These are phyloP conservation scores for Remorina albescens DNA, from an alignment of 2,797 vertebrate species.

Conservation along the genomic window DNA sequence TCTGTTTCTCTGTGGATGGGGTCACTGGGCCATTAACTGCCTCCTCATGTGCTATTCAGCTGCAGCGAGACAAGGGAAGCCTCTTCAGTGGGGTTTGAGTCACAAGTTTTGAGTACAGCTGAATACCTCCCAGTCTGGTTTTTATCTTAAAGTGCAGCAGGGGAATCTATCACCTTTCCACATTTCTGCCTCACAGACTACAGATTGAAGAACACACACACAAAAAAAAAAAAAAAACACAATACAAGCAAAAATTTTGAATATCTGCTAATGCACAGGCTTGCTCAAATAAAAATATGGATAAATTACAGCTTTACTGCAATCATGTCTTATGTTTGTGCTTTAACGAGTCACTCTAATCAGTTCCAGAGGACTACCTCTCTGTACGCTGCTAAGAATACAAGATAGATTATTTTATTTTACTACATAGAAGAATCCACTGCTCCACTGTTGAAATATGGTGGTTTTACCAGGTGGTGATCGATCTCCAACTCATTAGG, in stretches of 20 bases:
- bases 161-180: constrained; percentile 31
- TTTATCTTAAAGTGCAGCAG: constrained; percentile 39
- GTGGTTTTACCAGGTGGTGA: constrained; percentile 55
- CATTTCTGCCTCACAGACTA: constrained; percentile 23
- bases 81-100: constrained; percentile 71
- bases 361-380: constrained; percentile 48
- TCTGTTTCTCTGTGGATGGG: constrained; percentile 84
- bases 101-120: constrained; percentile 70
- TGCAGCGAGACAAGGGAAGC: constrained; percentile 82
- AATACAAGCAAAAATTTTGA: constrained; percentile 30
- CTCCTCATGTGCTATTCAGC: constrained; percentile 81
- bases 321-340: constrained; percentile 39
- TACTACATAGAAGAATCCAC: constrained; percentile 10
- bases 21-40: constrained; percentile 90
- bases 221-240: no score
- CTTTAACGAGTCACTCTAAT: constrained; percentile 49
- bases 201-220: no score
- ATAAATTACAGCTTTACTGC: constrained; percentile 34
- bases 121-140: constrained; percentile 40
- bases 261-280: constrained; percentile 16
- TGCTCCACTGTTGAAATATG: constrained; percentile 30
- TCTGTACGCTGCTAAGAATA: constrained; percentile 40
- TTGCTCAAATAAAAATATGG: constrained; percentile 30
- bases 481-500: constrained; percentile 58
- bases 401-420: constrained; percentile 42